phyloP scores from a whole-genome alignment of 1,140 invertebrate genomes.

The Drosophila sulfurigaster region DNA sequence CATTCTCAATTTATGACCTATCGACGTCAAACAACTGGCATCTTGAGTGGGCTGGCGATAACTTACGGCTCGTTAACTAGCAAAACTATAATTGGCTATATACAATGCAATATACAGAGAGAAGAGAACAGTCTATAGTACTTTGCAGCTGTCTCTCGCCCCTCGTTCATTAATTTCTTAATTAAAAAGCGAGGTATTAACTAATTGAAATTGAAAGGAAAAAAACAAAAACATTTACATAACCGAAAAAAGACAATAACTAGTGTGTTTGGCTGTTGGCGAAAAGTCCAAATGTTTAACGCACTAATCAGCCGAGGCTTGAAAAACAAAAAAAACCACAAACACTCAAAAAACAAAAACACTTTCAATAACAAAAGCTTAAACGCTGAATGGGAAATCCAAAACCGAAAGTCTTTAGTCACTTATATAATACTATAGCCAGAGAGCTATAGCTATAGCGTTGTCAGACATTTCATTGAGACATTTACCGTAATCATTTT shows the following conservation, averaged over 20 bases:
- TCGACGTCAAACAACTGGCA: conserved; percentile 6
- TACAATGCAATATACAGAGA: neutral
- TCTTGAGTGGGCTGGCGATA: conserved; percentile 6
- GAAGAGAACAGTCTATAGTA: neutral
- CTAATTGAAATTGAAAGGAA: conserved; percentile 29
- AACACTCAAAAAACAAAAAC: conserved; percentile 13
- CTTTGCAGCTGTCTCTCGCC: neutral
- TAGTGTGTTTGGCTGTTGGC: conserved; percentile 29
- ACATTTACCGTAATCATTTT: conserved; percentile 41
- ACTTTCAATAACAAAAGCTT: conserved; percentile 71
- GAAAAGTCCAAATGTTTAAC: conserved; percentile 68
- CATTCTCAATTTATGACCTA: conserved; percentile 43
- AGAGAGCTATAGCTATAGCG: neutral
- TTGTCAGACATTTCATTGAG: conserved; percentile 14
- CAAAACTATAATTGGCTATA: conserved; percentile 1
- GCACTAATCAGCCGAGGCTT: conserved; percentile 57
- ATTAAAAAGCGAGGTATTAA: neutral
- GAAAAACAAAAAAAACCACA: conserved; percentile 2
- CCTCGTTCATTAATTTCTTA: neutral
- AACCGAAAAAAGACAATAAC: conserved; percentile 37
- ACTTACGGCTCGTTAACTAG: neutral
- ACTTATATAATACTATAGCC: conserved; percentile 35
- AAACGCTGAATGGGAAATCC: conserved; percentile 44
- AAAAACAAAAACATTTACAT: conserved; percentile 32
- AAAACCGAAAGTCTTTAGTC: conserved; percentile 44